Base-by-base conservation (phyloP, 2,113 vertebrate species). In the Eptatretus burgeri region DNA sequence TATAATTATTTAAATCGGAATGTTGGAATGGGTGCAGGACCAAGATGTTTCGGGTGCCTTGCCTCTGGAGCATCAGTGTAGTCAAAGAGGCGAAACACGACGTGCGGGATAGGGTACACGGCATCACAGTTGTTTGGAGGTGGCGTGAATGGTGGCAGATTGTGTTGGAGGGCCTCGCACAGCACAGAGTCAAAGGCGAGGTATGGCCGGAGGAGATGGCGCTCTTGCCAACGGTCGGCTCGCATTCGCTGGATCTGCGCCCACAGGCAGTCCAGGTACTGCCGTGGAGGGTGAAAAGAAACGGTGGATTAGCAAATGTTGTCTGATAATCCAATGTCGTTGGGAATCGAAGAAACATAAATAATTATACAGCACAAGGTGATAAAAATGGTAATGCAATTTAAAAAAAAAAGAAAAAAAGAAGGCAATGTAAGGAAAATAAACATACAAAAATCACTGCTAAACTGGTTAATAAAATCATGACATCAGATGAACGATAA, bases 241-340 rank as follows among this genome's bases (percentile, higher is more conserved):
- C 87, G 91, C 68, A 95, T 62, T 76, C 95, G 95, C 79, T 95
- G 88, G 65, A 93, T 80, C 76, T 98, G 91, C 68, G 85, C 79
- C 84, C 84, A 95, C n/a, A 98, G 80, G 73, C 89, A 98, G 77
- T 98, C 91, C 73, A 98, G 76, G 75, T 95, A 95, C 91, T 98
- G 67, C 1, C 51, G 2, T 63, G 17, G n/a, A 9, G 14, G 64
- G 5, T 20, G 66, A 67, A 74, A 51, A 56, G 27, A 7, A 41
- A 41, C 3, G 27, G 27, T 7, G 27, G 27, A 41, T 41, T 41
- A 41, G 27, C 27, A 41, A 41, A 41, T 41, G 27, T 41, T 41
- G 27, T 41, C 27, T 41, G 27, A 41, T 41, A 41, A 41, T 41
- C 27, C 27, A 2, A 7, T 2, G 27, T 41, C 7, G 7, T 41